A percentile compares a stretch with the other conserved stretches of the same genome.
These are phyloP conservation scores for Caenorhabditis doughertyi DNA, from an alignment of 2,888 invertebrate genomes.

Conservation along the genomic window DNA sequence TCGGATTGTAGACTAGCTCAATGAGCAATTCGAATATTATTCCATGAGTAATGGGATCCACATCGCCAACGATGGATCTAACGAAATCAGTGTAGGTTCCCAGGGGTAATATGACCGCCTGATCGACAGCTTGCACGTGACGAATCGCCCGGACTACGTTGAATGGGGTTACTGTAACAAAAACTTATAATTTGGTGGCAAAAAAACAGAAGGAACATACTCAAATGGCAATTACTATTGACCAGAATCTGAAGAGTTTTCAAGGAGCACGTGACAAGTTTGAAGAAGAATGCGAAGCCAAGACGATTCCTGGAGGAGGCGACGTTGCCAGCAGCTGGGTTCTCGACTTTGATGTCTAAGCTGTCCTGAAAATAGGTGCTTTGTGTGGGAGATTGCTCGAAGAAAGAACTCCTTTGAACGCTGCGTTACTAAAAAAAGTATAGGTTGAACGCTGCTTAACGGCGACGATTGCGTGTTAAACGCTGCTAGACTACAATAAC, in stretches of 20 bases:
- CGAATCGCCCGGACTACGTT: constrained; percentile 67
- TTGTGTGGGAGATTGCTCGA: too few species aligned
- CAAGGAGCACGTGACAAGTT: constrained; percentile 64
- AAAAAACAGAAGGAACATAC: constrained; percentile 5
- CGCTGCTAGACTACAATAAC: too few species aligned
- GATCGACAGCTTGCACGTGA: constrained; percentile 61
- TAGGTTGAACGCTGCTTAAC: too few species aligned
- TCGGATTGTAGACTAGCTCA: constrained; percentile 47
- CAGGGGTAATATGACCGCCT: constrained; percentile 51
- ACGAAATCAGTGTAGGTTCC: constrained; percentile 55
- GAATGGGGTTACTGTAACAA: constrained; percentile 64
- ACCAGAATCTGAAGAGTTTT: constrained; percentile 65
- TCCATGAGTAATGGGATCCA: constrained; percentile 57
- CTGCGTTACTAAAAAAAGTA: too few species aligned
- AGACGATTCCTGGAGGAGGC: constrained; percentile 7
- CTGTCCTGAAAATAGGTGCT: too few species aligned
- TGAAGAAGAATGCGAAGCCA: constrained; percentile 69
- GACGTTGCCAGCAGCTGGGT: neutral
- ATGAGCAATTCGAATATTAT: constrained; percentile 62
- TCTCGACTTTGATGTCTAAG: constrained; percentile 40
- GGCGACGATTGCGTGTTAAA: too few species aligned
- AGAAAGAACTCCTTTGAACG: too few species aligned
- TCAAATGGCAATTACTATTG: constrained; percentile 43
- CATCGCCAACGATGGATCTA: constrained; percentile 51
- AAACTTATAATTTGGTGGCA: neutral